These are phyloP conservation scores for Glossophaga mutica DNA, from an alignment of 2,797 vertebrate species.

Conservation along the genomic window DNA sequence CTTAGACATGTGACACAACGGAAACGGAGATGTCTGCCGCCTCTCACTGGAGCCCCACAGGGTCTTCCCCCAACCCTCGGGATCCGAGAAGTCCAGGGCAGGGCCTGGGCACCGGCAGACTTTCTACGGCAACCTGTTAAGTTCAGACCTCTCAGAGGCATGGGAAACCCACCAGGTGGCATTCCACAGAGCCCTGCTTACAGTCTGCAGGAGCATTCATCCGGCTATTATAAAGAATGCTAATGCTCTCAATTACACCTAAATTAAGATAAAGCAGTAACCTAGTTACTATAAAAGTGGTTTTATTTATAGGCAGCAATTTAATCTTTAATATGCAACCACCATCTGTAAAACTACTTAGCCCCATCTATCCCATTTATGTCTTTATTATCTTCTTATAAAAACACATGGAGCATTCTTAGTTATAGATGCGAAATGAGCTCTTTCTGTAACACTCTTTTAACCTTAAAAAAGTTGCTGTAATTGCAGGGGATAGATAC, in stretches of 20 bases:
- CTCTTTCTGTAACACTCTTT: conserved; percentile 28
- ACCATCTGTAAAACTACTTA: conserved; percentile 75
- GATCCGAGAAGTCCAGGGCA: background rate
- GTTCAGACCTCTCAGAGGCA: background rate
- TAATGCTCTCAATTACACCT: conserved; percentile 72
- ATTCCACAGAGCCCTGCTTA: conserved; percentile 49
- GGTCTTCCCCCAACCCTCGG: conserved; percentile 12
- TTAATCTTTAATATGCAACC: conserved; percentile 77
- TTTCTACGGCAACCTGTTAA: conserved; percentile 11
- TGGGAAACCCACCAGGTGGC: background rate
- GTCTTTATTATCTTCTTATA: conserved; percentile 72
- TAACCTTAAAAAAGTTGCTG: conserved; percentile 50
- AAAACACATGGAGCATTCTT: conserved; percentile 57
- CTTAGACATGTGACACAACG: background rate
- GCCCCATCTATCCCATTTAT: conserved; percentile 72
- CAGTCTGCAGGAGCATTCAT: background rate
- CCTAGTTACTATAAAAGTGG: conserved; percentile 76
- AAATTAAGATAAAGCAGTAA: conserved; percentile 71
- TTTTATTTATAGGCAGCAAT: conserved; percentile 76
- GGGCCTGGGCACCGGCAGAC: background rate
- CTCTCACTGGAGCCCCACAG: background rate
- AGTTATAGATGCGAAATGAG: conserved; percentile 48
- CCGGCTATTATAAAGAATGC: conserved; percentile 54
- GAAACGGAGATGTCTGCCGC: background rate
- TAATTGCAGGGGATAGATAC: conserved; percentile 10